Evolutionary conservation across 2,888 invertebrate genomes (phyloP).

Genomic region (Drosophila cracens): DNA sequence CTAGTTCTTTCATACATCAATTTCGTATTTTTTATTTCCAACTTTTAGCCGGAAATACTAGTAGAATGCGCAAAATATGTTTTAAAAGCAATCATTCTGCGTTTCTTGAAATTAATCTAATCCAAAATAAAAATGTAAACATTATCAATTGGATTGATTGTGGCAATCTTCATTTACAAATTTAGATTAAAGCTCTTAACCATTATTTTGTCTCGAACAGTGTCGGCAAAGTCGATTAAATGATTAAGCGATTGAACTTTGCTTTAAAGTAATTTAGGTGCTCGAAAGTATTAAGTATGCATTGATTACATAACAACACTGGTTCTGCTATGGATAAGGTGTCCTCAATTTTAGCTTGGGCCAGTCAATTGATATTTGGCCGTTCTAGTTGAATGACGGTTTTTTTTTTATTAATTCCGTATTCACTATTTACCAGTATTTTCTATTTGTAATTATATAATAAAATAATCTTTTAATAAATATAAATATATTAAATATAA

Average conservation of each 20-base stretch:
- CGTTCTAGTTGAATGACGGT: background rate
- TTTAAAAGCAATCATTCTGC: background rate
- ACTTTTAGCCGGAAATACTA: background rate
- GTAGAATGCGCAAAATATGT: background rate
- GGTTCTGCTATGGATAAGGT: background rate
- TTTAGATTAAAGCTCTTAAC: background rate
- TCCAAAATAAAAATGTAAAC: background rate
- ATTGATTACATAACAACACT: background rate
- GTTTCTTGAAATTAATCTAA: background rate
- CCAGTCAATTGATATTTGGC: background rate
- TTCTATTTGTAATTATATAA: background rate
- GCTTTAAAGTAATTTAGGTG: constrained; percentile 3
- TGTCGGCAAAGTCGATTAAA: background rate
- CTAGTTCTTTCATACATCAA: background rate
- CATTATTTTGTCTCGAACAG: background rate
- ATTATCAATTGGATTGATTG: background rate
- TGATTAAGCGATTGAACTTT: constrained; percentile 5
- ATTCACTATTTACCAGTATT: background rate
- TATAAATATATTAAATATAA: background rate
- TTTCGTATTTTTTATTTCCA: background rate
- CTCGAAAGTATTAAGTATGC: background rate
- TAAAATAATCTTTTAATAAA: background rate
- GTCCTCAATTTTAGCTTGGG: background rate
- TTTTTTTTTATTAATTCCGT: background rate
- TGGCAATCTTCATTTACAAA: background rate